phyloP scores from a whole-genome alignment of 1,140 invertebrate species.

The Trichogramma pretiosum region DNA sequence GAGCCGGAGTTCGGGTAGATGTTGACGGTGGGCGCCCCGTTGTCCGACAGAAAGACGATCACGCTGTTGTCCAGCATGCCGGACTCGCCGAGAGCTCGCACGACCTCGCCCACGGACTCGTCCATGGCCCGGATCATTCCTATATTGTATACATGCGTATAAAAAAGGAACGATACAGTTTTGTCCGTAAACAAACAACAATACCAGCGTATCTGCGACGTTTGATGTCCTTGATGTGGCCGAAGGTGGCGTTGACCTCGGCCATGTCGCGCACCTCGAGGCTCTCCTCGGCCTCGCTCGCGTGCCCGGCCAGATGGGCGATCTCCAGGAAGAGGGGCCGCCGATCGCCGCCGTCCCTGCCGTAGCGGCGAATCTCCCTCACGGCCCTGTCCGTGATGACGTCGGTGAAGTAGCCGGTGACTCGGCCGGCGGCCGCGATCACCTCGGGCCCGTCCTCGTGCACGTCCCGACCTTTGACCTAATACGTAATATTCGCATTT shows the following conservation, averaged over 20 bases:
- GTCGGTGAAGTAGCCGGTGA: constrained; percentile 52
- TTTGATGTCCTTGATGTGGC: constrained; percentile 47
- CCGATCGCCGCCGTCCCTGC: no score
- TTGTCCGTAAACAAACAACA: no score
- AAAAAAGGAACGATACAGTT: no score
- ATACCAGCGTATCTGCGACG: constrained; percentile 52
- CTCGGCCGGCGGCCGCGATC: constrained; percentile 24
- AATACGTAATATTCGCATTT: constrained; percentile 11
- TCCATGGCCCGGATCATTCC: constrained; percentile 57
- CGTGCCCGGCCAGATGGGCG: constrained; percentile 52
- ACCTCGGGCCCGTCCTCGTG: constrained; percentile 35
- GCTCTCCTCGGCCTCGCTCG: constrained; percentile 33
- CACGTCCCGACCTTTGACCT: constrained; percentile 45
- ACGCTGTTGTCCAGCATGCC: constrained; percentile 57
- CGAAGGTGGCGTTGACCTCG: constrained; percentile 48
- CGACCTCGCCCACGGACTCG: constrained; percentile 54
- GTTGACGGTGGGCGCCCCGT: constrained; percentile 54
- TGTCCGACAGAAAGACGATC: constrained; percentile 65
- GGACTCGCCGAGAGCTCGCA: constrained; percentile 43
- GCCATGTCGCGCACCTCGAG: constrained; percentile 48
- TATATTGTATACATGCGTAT: no score
- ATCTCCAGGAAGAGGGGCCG: constrained; percentile 54
- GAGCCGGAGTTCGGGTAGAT: constrained; percentile 53
- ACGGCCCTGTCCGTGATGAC: constrained; percentile 50
- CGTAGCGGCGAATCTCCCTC: constrained; percentile 48